phyloP scores from a whole-genome alignment of 2,888 invertebrate genomes.

The Aleiodes testaceus region DNA sequence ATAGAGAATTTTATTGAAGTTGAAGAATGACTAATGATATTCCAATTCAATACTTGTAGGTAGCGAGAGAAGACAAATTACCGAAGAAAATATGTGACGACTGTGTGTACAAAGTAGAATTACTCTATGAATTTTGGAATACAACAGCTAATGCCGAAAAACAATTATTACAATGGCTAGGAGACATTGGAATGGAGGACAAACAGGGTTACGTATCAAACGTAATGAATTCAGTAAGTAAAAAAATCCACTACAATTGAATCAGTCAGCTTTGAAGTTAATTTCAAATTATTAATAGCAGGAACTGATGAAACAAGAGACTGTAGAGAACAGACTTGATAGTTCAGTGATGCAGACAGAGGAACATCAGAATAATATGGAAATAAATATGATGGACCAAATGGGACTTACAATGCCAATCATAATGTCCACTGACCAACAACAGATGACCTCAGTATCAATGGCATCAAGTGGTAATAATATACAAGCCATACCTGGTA shows the following conservation, averaged over 20 bases:
- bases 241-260: not conserved
- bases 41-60: slow-evolving; percentile 72
- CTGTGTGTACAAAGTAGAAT: slow-evolving; percentile 82
- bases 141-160: slow-evolving; percentile 80
- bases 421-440: slow-evolving; percentile 58
- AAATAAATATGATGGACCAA: slow-evolving; percentile 68
- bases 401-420: slow-evolving; percentile 67
- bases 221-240: slow-evolving; percentile 64
- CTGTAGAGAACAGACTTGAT: slow-evolving; percentile 66
- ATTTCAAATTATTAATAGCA: slow-evolving; percentile 43
- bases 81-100: slow-evolving; percentile 83
- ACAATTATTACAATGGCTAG: slow-evolving; percentile 74
- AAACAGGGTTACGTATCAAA: slow-evolving; percentile 67
- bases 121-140: slow-evolving; percentile 83
- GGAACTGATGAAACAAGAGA: slow-evolving; percentile 68
- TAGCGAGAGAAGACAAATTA: slow-evolving; percentile 79
- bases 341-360: slow-evolving; percentile 66
- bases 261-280: not conserved
- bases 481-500: slow-evolving; percentile 66
- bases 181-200: slow-evolving; percentile 66
- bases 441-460: slow-evolving; percentile 70
- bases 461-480: slow-evolving; percentile 65
- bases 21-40: too few relatives aligned
- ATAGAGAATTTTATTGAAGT: too few relatives aligned
- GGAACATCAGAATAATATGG: slow-evolving; percentile 67